Base-by-base conservation (phyloP, 2,797 vertebrate species). In the Danionella dracula region DNA sequence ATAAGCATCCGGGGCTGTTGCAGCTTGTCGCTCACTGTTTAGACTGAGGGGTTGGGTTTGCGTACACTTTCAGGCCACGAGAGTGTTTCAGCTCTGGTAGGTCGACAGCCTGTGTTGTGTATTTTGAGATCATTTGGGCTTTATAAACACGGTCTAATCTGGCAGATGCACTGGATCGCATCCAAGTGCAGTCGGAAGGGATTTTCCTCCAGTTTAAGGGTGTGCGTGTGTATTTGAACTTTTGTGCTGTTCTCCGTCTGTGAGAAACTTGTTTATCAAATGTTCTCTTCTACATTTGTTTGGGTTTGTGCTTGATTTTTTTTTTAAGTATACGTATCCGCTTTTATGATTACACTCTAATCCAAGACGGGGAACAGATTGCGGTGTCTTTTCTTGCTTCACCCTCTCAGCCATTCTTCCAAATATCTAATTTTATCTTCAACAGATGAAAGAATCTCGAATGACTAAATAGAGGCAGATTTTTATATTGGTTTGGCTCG, bases 131-230 rank as follows among this genome's bases (percentile, higher is more conserved):
- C 63, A 78, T 81, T 82, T 76, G 79, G 73, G 27, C 68, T 82
- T 72, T 83, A 73, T 83, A 86, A 86, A 85, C 81, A 85, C 40
- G 4, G 17, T 60, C 68, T 80, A 76, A 73, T 79, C 53, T 64
- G 74, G 72, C 80, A 83, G 79, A 81, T 84, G 79, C 73, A 48
- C 56, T 64, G 57, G 50, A 53, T 73, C 69, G 8, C 38, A 16
- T 63, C 58, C 64, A 34, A 21, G 65, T 68, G 19, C 57, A 51
- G 63, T 75, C 68, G 35, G 62, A 67, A 45, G 57, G 70, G 35
- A 44, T 53, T 66, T 71, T 61, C 32, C 37, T 55, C 55, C 45
- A 35, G 32, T 72, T 37, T 64, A 49, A n/a, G 57, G 63, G 58
- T 68, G 49, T 54, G 58, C 65, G 44, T 54, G 62, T 62, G 37